Percentiles rank a stretch among this genome's conserved stretches.
Conservation (phyloP, 2,888 invertebrate genomes). For the Cenopis cana region DNA sequence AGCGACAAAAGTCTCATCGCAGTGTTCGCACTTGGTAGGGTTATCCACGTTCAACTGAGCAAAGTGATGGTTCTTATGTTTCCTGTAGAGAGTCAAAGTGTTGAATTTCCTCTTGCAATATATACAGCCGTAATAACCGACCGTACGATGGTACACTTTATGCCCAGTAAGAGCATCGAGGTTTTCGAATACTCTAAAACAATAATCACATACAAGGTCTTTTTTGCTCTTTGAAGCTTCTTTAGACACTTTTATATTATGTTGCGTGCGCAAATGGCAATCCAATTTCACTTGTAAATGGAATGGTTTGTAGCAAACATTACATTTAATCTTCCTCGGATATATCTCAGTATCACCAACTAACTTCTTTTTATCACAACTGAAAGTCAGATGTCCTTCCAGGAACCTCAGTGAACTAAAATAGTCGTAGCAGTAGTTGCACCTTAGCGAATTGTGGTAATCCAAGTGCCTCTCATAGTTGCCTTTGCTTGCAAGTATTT, state of each 20-base stretch:
- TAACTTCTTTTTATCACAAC: conserved; percentile 75
- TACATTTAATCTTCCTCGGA: conserved; percentile 75
- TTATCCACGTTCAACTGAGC: conserved; percentile 73
- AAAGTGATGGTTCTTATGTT: conserved; percentile 82
- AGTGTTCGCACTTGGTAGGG: conserved; percentile 78
- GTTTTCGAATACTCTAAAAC: conserved; percentile 78
- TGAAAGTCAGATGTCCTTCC: conserved; percentile 77
- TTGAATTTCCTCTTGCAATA: conserved; percentile 82
- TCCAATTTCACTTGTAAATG: conserved; percentile 80
- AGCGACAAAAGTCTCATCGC: conserved; percentile 83
- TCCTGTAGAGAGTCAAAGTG: conserved; percentile 75
- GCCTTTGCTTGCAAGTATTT: conserved; percentile 77
- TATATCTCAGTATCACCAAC: conserved; percentile 76
- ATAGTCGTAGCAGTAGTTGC: conserved; percentile 81
- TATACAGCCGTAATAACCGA: conserved; percentile 78
- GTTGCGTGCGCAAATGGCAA: conserved; percentile 77
- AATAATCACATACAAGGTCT: conserved; percentile 77
- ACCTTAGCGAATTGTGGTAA: conserved; percentile 78
- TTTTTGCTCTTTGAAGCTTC: conserved; percentile 63
- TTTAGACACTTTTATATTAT: conserved; percentile 62
- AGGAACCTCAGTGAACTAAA: conserved; percentile 75
- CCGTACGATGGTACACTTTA: conserved; percentile 75
- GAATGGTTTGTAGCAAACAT: conserved; percentile 80
- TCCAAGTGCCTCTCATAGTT: conserved; percentile 80
- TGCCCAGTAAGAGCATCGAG: conserved; percentile 72